Evolutionary conservation across 2,888 invertebrate species (phyloP).

Genomic region (Tenthredo notha): DNA sequence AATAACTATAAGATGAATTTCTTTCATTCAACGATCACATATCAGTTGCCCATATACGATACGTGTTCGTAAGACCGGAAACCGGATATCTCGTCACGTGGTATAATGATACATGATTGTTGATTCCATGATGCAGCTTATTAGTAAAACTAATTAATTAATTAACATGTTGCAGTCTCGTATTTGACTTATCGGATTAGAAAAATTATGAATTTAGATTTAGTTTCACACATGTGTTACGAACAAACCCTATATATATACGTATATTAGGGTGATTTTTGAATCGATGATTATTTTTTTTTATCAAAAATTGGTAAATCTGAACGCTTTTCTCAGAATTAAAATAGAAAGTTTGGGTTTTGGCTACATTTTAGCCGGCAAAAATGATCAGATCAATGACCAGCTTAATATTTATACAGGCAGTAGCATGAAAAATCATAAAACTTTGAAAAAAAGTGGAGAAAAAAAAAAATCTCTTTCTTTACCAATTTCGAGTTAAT

Average conservation of each 20-base stretch:
- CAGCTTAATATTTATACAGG: too few relatives aligned
- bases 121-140: not conserved
- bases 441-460: too few relatives aligned
- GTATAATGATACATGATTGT: slow-evolving; percentile 23
- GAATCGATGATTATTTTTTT: too few relatives aligned
- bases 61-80: slow-evolving; percentile 6
- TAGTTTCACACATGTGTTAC: too few relatives aligned
- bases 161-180: not conserved
- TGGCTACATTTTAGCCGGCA: too few relatives aligned
- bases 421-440: too few relatives aligned
- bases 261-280: not conserved
- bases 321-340: too few relatives aligned
- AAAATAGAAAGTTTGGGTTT: too few relatives aligned
- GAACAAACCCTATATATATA: not conserved
- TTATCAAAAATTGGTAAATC: too few relatives aligned
- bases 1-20: not conserved
- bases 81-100: slow-evolving; percentile 46
- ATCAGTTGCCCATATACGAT: not conserved
- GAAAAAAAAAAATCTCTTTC: not conserved
- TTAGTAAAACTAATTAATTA: not conserved
- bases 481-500: too few relatives aligned
- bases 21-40: not conserved
- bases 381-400: too few relatives aligned
- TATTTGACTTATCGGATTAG: not conserved
- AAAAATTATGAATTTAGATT: too few relatives aligned